A percentile compares a stretch with the other conserved stretches of the same genome.
phyloP scores from a whole-genome alignment of 23 tunicate species.

The Trididemnum miniatum region DNA sequence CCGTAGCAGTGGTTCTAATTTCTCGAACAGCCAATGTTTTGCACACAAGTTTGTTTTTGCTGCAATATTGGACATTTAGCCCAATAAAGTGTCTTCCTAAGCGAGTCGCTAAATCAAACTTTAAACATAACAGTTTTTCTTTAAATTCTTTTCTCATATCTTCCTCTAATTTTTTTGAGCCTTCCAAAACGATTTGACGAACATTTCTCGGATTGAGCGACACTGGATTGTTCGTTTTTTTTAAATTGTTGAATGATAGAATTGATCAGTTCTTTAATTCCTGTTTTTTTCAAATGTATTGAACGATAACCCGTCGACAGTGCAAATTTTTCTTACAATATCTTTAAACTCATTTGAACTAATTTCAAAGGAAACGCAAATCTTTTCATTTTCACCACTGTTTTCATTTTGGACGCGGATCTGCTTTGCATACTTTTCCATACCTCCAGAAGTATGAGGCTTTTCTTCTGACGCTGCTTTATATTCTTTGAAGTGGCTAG shows the following conservation, averaged over 20 bases:
- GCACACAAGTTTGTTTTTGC: not conserved
- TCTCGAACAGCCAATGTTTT: conserved; percentile 5
- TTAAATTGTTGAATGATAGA: not conserved
- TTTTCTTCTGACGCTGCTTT: too few relatives aligned
- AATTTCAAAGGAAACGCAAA: too few relatives aligned
- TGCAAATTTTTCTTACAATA: too few relatives aligned
- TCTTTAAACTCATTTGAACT: too few relatives aligned
- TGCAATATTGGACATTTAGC: not conserved
- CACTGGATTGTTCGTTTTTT: not conserved
- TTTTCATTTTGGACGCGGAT: too few relatives aligned
- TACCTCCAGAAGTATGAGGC: too few relatives aligned
- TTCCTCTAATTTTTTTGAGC: not conserved
- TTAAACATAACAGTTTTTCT: not conserved
- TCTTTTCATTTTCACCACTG: too few relatives aligned
- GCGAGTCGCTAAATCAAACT: not conserved
- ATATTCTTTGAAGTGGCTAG: too few relatives aligned
- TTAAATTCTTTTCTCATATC: not conserved
- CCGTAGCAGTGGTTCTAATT: not conserved
- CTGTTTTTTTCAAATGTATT: not conserved
- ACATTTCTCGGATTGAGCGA: not conserved
- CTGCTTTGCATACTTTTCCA: too few relatives aligned
- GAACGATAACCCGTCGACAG: too few relatives aligned
- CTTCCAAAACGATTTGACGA: not conserved
- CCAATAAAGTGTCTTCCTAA: not conserved
- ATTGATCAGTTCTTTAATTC: not conserved